Conservation (phyloP, 2,113 vertebrate genomes). For the Trachemys scripta region DNA sequence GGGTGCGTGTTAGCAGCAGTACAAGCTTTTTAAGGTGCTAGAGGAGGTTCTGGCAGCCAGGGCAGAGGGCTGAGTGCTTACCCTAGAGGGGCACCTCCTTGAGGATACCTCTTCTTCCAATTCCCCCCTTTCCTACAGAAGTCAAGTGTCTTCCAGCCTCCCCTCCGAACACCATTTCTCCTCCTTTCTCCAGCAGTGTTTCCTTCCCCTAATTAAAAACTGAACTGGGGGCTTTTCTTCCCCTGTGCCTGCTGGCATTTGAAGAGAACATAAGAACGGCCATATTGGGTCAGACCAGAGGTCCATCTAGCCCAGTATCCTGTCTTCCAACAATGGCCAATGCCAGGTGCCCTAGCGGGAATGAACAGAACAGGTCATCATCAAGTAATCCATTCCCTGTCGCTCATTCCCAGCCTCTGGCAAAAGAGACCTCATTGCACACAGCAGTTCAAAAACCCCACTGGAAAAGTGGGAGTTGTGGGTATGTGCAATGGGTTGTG, state of each 20-base stretch:
- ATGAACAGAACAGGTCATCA: too few relatives aligned
- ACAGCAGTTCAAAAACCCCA: not conserved
- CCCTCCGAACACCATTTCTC: not conserved
- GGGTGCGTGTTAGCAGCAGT: not conserved
- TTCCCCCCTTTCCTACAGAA: not conserved
- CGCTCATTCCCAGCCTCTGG: too few relatives aligned
- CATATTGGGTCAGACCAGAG: too few relatives aligned
- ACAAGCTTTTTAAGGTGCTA: not conserved
- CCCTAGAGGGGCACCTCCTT: not conserved
- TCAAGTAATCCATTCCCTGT: too few relatives aligned
- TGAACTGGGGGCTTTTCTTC: not conserved
- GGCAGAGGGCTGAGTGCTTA: not conserved
- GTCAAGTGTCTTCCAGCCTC: not conserved
- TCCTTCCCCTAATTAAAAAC: not conserved
- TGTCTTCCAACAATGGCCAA: too few relatives aligned
- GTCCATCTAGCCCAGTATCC: too few relatives aligned
- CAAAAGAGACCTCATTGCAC: not conserved
- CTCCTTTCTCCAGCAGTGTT: not conserved
- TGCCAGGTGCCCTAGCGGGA: too few relatives aligned
- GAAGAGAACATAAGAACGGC: too few relatives aligned
- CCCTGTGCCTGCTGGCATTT: not conserved
- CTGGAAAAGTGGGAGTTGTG: not conserved
- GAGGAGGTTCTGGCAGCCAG: not conserved
- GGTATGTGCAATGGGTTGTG: not conserved
- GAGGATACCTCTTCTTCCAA: not conserved